Conservation (phyloP, 2,113 vertebrate species). For the Arizona elegans region DNA sequence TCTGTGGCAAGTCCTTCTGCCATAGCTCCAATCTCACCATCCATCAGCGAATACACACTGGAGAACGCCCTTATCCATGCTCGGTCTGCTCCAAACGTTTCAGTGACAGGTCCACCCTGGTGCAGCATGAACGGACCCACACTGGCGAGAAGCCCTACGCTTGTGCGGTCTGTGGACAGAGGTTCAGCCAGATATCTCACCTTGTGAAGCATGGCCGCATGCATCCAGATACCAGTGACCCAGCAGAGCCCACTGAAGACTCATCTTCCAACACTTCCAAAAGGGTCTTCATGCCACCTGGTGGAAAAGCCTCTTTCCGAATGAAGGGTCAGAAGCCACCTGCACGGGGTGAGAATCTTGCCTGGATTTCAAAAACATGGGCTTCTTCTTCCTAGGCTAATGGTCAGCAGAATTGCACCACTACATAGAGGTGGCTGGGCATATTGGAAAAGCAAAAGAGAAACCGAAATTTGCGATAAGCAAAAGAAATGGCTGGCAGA, state of each 20-base stretch:
- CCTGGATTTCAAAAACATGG: neutral
- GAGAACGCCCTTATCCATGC: constrained; percentile 55
- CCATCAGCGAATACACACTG: constrained; percentile 61
- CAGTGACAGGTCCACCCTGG: constrained; percentile 1
- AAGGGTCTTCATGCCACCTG: neutral
- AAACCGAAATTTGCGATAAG: neutral
- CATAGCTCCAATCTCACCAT: constrained; percentile 58
- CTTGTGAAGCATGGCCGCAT: constrained; percentile 8
- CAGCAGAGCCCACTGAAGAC: neutral
- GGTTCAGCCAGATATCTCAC: constrained; percentile 15
- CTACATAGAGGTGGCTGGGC: neutral
- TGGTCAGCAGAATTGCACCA: neutral
- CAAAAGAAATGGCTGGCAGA: neutral
- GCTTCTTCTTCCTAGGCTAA: neutral
- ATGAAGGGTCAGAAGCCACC: neutral
- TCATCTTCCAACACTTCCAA: neutral
- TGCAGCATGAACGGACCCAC: constrained; percentile 15
- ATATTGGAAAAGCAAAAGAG: neutral
- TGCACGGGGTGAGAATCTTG: neutral
- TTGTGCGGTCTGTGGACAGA: neutral
- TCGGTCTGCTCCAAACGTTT: constrained; percentile 24
- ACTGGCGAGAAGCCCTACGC: neutral
- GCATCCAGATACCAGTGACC: neutral
- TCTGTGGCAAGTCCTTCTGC: constrained; percentile 59
- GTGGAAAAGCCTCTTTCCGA: neutral